Conservation (phyloP, 2,888 invertebrate species). For the Drosophila phalerata region DNA sequence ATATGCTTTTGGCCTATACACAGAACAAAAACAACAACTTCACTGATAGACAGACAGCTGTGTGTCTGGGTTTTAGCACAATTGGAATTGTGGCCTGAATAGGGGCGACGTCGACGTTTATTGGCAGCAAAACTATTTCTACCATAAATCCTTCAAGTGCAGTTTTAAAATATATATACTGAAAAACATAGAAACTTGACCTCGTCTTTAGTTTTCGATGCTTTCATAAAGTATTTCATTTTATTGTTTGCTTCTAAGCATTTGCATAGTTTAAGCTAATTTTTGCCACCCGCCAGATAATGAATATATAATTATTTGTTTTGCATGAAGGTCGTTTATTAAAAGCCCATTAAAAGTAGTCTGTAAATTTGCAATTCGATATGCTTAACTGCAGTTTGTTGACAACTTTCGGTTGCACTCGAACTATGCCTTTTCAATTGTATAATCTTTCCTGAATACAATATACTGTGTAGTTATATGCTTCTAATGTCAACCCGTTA, state of each 20-base stretch:
- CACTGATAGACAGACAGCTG: constrained; percentile 39
- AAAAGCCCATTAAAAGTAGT: constrained; percentile 50
- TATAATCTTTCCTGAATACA: neutral
- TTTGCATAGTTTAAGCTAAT: constrained; percentile 12
- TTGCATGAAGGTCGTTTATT: constrained; percentile 32
- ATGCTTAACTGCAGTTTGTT: constrained; percentile 40
- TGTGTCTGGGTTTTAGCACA: constrained; percentile 25
- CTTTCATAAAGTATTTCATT: constrained; percentile 15
- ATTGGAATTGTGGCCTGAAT: constrained; percentile 28
- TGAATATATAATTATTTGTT: constrained; percentile 6
- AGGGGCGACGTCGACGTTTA: constrained; percentile 25
- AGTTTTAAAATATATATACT: constrained; percentile 8
- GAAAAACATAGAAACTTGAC: constrained; percentile 3
- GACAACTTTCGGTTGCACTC: constrained; percentile 27
- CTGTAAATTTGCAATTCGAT: constrained; percentile 6
- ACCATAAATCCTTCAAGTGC: constrained; percentile 33
- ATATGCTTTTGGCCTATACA: constrained; percentile 31
- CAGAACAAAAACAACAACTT: constrained; percentile 9
- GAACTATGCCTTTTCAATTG: constrained; percentile 3
- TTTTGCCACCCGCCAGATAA: constrained; percentile 8
- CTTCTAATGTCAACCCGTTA: constrained; percentile 39
- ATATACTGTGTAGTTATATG: constrained; percentile 22
- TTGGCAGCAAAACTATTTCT: constrained; percentile 18
- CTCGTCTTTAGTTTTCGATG: constrained; percentile 9
- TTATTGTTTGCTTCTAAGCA: constrained; percentile 11